phyloP scores from a whole-genome alignment of 2,888 invertebrate species.

The Geophilus truncorum region DNA sequence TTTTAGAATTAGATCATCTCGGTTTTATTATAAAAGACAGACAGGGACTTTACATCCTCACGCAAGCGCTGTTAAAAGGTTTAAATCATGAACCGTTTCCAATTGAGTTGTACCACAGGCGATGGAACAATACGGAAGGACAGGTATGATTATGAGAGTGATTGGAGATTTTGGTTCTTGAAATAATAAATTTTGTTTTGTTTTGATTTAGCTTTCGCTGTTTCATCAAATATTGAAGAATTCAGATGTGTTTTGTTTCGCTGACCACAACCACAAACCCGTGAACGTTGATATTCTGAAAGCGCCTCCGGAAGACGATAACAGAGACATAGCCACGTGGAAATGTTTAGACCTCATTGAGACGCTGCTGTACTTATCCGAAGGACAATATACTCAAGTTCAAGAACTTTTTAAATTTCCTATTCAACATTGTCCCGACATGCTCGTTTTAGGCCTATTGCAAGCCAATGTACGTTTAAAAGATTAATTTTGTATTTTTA shows the following conservation, averaged over 20 bases:
- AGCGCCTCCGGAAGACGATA: conserved; percentile 89
- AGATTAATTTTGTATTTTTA: not conserved
- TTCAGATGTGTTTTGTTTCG: conserved; percentile 89
- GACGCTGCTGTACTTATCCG: conserved; percentile 76
- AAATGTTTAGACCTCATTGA: conserved; percentile 88
- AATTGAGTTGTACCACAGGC: conserved; percentile 79
- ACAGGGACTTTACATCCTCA: conserved; percentile 72
- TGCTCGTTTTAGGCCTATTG: conserved; percentile 78
- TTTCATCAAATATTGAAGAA: conserved; percentile 80
- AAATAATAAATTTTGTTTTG: no score
- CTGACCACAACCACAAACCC: conserved; percentile 81
- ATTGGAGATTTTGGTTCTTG: no score
- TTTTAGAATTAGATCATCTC: conserved; percentile 82
- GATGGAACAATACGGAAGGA: conserved; percentile 90
- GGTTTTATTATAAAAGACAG: conserved; percentile 85
- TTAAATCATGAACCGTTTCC: conserved; percentile 62
- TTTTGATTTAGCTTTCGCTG: conserved; percentile 63
- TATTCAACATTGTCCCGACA: conserved; percentile 87
- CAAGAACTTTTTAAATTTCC: conserved; percentile 89
- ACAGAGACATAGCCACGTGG: conserved; percentile 87
- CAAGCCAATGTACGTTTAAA: conserved; percentile 55
- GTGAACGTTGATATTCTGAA: conserved; percentile 85
- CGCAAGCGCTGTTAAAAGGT: conserved; percentile 75
- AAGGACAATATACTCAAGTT: conserved; percentile 75
- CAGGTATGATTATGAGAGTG: no score